Percentiles rank a stretch among this genome's conserved stretches.
These are phyloP conservation scores for Drosophila kambysellisi DNA, from an alignment of 2,888 invertebrate genomes.

Conservation along the genomic window DNA sequence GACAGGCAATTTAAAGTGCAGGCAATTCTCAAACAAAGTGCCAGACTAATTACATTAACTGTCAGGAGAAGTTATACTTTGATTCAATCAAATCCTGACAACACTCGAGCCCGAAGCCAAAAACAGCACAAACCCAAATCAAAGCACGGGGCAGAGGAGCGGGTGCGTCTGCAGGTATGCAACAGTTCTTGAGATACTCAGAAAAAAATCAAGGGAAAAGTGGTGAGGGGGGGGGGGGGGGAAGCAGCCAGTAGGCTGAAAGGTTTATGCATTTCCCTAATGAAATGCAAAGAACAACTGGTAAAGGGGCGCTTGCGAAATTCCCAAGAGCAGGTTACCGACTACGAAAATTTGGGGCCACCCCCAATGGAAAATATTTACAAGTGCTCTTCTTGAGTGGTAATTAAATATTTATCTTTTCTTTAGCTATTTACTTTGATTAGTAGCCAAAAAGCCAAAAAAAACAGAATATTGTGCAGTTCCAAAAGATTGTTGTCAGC, in stretches of 20 bases:
- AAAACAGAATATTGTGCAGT: neutral
- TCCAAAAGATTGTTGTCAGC: neutral
- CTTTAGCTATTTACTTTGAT: constrained; percentile 66
- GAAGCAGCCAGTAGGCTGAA: neutral
- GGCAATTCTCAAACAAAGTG: constrained; percentile 20
- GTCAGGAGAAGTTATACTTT: constrained; percentile 38
- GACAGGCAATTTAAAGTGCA: constrained; percentile 20
- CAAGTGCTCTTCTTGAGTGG: constrained; percentile 57
- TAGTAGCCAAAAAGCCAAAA: constrained; percentile 61
- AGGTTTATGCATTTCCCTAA: constrained; percentile 67
- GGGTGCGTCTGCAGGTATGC: constrained; percentile 30
- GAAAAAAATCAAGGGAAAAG: neutral
- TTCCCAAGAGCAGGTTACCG: constrained; percentile 31
- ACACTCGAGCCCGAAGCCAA: constrained; percentile 21
- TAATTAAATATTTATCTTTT: constrained; percentile 72
- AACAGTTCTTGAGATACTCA: constrained; percentile 42
- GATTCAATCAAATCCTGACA: constrained; percentile 48
- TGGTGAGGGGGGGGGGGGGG: neutral
- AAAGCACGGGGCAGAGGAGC: constrained; percentile 3
- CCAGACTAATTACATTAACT: constrained; percentile 66
- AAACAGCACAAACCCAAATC: constrained; percentile 13
- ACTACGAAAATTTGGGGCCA: constrained; percentile 21
- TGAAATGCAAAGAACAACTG: constrained; percentile 68
- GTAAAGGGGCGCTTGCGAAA: constrained; percentile 26
- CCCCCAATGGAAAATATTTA: constrained; percentile 48